These are phyloP conservation scores for Cantharis lateralis DNA, from an alignment of 2,888 invertebrate species.

Conservation along the genomic window DNA sequence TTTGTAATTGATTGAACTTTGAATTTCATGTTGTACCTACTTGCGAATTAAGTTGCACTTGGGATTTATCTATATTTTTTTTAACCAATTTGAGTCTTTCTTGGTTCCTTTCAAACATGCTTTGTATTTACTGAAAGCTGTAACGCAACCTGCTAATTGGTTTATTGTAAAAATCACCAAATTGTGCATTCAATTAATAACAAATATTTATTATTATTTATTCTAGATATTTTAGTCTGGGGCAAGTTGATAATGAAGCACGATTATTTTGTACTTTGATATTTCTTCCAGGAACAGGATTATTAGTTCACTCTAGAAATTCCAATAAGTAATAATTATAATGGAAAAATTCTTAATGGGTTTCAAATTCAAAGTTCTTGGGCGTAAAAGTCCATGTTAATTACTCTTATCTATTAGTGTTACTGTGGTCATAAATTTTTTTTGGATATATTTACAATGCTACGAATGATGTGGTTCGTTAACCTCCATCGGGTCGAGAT, in stretches of 20 bases:
- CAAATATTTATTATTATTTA: background rate
- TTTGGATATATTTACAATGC: background rate
- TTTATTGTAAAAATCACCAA: background rate
- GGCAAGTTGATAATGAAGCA: background rate
- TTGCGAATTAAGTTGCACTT: background rate
- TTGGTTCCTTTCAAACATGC: background rate
- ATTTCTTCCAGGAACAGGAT: background rate
- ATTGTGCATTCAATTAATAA: background rate
- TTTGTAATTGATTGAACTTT: background rate
- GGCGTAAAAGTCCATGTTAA: background rate
- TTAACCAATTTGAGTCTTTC: background rate
- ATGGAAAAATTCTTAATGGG: background rate
- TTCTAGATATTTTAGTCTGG: background rate
- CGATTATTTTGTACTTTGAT: background rate
- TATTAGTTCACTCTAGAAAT: background rate
- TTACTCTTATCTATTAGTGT: background rate
- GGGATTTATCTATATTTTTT: background rate
- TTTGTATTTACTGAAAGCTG: background rate
- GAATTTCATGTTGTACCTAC: background rate
- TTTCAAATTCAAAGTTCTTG: background rate
- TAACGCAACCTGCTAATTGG: background rate
- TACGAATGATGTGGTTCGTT: background rate
- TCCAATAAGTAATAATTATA: background rate
- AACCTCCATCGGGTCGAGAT: background rate
- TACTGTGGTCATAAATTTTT: background rate